These are phyloP conservation scores for Hippoglossus stenolepis DNA, from an alignment of 2,113 vertebrate genomes.

Conservation along the genomic window DNA sequence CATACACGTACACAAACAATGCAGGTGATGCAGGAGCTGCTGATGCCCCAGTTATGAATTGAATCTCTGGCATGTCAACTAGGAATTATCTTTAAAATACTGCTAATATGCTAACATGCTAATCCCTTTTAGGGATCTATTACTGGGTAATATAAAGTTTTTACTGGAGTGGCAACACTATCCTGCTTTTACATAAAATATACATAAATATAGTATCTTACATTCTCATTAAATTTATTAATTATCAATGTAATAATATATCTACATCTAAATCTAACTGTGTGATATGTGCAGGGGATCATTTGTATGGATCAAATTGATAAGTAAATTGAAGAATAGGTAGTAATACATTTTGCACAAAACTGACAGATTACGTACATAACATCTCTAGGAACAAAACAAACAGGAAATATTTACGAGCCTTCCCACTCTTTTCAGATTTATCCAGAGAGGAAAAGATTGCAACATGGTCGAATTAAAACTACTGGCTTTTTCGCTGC, in stretches of 20 bases:
- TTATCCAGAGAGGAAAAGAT: conserved; percentile 4
- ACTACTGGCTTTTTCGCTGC: conserved; percentile 4
- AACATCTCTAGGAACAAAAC: conserved; percentile 66
- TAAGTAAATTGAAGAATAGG: neutral
- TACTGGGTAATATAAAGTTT: conserved; percentile 8
- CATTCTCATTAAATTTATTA: neutral
- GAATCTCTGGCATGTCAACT: conserved; percentile 27
- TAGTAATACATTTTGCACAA: conserved; percentile 67
- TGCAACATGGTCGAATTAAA: neutral
- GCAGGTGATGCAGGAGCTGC: conserved; percentile 64
- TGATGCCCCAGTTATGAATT: conserved; percentile 2
- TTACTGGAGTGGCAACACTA: neutral
- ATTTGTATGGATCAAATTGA: neutral
- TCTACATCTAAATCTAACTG: conserved; percentile 1
- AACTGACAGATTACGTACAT: conserved; percentile 38
- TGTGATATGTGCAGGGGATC: neutral
- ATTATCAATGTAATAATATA: neutral
- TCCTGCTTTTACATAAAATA: neutral
- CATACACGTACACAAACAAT: conserved; percentile 62
- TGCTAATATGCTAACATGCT: neutral
- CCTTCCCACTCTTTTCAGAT: conserved; percentile 73
- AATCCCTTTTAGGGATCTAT: neutral
- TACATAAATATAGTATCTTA: neutral
- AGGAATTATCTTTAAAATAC: neutral
- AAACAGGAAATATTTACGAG: conserved; percentile 76